These are phyloP conservation scores for Stramonita haemastoma DNA, from an alignment of 2,888 invertebrate species.

Conservation along the genomic window DNA sequence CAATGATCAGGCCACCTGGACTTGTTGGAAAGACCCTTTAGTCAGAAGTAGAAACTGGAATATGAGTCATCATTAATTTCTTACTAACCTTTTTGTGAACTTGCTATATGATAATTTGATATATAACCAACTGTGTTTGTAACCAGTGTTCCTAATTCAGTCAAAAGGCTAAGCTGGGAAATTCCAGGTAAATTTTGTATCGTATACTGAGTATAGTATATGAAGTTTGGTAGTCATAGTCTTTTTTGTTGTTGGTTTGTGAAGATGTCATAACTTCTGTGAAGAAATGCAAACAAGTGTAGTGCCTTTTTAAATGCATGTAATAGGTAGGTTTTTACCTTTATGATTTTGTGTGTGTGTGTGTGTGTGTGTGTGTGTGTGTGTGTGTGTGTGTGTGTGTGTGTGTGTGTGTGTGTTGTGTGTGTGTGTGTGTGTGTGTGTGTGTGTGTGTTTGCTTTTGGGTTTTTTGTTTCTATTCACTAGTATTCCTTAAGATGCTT, in stretches of 20 bases:
- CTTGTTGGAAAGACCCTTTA: background rate
- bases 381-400: background rate
- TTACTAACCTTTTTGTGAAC: no score
- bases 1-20: background rate
- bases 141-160: no score
- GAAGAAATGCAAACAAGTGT: background rate
- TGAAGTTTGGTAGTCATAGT: background rate
- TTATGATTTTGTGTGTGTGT: no score
- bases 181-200: no score
- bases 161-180: no score
- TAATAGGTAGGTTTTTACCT: background rate
- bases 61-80: no score
- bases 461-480: background rate
- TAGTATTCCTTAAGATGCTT: background rate
- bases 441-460: background rate
- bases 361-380: background rate
- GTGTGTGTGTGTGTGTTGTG: background rate
- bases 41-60: background rate
- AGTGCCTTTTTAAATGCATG: background rate
- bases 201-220: no score
- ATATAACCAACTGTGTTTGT: no score
- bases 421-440: background rate
- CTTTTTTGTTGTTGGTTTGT: no score
- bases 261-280: background rate
- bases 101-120: no score